Conservation (phyloP, 1,140 invertebrate species). For the Vanessa atalanta region DNA sequence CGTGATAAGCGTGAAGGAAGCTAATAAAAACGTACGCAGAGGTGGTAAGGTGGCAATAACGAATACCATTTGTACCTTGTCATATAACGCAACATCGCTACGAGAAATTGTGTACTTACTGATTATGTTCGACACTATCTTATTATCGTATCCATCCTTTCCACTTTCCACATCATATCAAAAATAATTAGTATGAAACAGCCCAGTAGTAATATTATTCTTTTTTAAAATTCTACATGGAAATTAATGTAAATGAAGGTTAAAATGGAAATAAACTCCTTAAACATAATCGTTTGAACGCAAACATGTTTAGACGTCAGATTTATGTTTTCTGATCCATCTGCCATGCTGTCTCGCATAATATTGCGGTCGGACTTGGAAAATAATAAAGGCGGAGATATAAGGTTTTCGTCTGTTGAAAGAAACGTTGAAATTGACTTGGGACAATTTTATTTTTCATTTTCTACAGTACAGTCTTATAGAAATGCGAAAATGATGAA, state of each 20-base stretch:
- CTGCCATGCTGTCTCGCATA: conserved; percentile 68
- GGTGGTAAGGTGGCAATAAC: conserved; percentile 37
- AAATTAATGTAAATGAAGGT: conserved; percentile 25
- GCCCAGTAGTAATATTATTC: not conserved
- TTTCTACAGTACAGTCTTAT: conserved; percentile 38
- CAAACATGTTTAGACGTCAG: conserved; percentile 74
- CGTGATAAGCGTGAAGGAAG: conserved; percentile 61
- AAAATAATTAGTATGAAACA: not conserved
- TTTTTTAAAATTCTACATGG: conserved; percentile 4
- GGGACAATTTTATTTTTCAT: conserved; percentile 70
- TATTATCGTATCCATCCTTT: not conserved
- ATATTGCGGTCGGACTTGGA: conserved; percentile 72
- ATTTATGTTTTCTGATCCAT: conserved; percentile 78
- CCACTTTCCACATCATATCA: not conserved
- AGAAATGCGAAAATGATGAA: conserved; percentile 11
- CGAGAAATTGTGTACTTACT: conserved; percentile 19
- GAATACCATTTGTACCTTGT: conserved; percentile 37
- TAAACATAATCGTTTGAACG: conserved; percentile 55
- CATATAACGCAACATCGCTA: conserved; percentile 23
- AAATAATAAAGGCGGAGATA: conserved; percentile 74
- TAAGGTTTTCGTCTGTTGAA: conserved; percentile 70
- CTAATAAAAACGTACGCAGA: conserved; percentile 67
- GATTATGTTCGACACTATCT: conserved; percentile 4
- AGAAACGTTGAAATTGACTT: conserved; percentile 64
- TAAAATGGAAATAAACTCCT: conserved; percentile 45